phyloP scores from a whole-genome alignment of 2,797 vertebrate species.

The Esox lucius region DNA sequence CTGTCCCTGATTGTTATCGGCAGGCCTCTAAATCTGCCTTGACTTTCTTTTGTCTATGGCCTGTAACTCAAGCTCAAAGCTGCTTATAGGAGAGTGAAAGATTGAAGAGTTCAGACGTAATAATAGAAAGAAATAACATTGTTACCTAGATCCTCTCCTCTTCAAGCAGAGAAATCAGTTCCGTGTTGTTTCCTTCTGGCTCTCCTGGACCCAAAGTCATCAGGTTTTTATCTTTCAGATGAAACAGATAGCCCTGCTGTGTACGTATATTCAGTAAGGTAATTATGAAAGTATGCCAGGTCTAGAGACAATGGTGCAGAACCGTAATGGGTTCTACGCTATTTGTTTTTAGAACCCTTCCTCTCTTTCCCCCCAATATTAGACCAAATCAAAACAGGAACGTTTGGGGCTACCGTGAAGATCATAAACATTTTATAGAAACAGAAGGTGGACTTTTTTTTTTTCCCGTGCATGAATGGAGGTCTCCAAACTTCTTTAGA shows the following conservation, averaged over 20 bases:
- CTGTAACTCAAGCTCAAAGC: constrained; percentile 38
- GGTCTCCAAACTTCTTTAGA: not conserved
- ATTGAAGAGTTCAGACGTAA: constrained; percentile 38
- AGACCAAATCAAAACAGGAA: not conserved
- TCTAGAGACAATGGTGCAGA: constrained; percentile 1
- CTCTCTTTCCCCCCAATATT: not conserved
- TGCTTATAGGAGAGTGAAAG: constrained; percentile 39
- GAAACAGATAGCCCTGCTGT: constrained; percentile 10
- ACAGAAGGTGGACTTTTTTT: not conserved
- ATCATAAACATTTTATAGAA: not conserved
- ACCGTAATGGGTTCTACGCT: not conserved
- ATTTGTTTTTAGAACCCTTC: not conserved
- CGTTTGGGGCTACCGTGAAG: not conserved
- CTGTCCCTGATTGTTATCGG: constrained; percentile 39
- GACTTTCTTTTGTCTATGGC: constrained; percentile 24
- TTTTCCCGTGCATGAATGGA: not conserved
- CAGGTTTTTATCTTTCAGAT: constrained; percentile 2
- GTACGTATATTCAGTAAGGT: constrained; percentile 5
- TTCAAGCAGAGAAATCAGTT: constrained; percentile 10
- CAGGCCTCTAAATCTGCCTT: constrained; percentile 23
- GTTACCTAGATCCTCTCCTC: constrained; percentile 29
- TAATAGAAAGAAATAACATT: constrained; percentile 37
- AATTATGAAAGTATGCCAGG: constrained; percentile 15
- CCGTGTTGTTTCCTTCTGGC: constrained; percentile 12
- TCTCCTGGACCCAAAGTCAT: not conserved